A percentile compares a stretch with the other conserved stretches of the same genome.
These are phyloP conservation scores for Pocillopora grandis DNA, from an alignment of 92 coral and sea anemone species.

Conservation along the genomic window DNA sequence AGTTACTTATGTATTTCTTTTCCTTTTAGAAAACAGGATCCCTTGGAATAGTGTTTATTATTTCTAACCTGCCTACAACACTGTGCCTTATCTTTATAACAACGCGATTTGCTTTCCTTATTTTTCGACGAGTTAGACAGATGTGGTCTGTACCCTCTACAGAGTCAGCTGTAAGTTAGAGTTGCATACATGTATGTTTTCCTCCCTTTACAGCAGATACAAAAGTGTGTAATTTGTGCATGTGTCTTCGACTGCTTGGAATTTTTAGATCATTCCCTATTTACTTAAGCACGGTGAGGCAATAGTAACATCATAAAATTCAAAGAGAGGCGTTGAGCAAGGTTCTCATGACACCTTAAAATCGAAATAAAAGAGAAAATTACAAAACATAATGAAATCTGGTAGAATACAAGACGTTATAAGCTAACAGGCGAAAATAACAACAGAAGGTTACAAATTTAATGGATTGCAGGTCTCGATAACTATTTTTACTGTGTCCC, in stretches of 20 bases:
- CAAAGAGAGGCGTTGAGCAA: no score
- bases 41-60: neutral
- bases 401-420: no score
- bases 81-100: neutral
- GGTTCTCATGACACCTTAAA: fast-evolving
- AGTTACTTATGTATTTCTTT: neutral
- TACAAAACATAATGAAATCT: no score
- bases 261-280: no score
- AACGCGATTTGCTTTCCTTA: neutral
- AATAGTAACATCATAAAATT: no score
- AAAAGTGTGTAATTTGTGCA: no score
- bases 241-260: no score
- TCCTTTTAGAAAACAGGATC: neutral
- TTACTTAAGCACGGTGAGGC: no score
- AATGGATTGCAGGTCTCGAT: fast-evolving
- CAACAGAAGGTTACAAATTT: fast-evolving
- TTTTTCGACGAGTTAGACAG: neutral
- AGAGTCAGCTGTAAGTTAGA: neutral
- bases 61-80: neutral
- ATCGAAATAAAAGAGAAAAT: no score
- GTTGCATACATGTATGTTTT: neutral
- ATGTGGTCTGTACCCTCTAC: neutral
- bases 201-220: no score
- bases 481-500: neutral
- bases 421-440: no score